These are phyloP conservation scores for Aleiodes leptofemur DNA, from an alignment of 2,888 invertebrate genomes.

Conservation along the genomic window DNA sequence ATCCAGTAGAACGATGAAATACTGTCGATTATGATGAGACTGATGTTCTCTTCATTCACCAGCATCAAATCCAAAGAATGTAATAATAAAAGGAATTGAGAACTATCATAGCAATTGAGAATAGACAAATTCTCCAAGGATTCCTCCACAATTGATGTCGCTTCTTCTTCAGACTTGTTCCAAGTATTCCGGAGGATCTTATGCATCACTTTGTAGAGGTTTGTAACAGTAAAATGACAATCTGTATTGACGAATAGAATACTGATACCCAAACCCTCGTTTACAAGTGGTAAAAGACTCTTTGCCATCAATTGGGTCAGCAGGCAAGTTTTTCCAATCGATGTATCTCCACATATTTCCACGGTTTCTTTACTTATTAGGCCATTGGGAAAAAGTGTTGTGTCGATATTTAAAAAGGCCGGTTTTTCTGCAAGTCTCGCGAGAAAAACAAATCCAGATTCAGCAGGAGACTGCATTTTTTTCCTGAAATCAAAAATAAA, in stretches of 20 bases:
- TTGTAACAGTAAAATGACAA: constrained; percentile 75
- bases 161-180: constrained; percentile 46
- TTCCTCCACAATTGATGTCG: constrained; percentile 60
- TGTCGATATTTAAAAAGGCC: constrained; percentile 75
- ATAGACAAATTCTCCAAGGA: constrained; percentile 71
- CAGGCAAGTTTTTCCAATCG: constrained; percentile 76
- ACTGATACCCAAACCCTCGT: constrained; percentile 74
- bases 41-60: constrained; percentile 71
- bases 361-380: constrained; percentile 73
- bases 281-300: constrained; percentile 73
- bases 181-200: constrained; percentile 61
- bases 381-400: constrained; percentile 75
- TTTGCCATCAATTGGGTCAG: constrained; percentile 76
- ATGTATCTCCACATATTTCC: constrained; percentile 76
- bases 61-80: constrained; percentile 73
- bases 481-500: constrained; percentile 8
- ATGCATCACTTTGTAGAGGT: constrained; percentile 71
- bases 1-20: constrained; percentile 78
- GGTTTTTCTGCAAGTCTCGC: constrained; percentile 76
- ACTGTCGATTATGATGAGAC: constrained; percentile 76
- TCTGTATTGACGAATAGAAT: constrained; percentile 77
- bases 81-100: constrained; percentile 70
- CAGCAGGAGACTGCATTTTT: constrained; percentile 65
- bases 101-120: constrained; percentile 72
- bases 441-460: constrained; percentile 80